Conservation (phyloP, 2,797 vertebrate species). For the Siniperca undulata region DNA sequence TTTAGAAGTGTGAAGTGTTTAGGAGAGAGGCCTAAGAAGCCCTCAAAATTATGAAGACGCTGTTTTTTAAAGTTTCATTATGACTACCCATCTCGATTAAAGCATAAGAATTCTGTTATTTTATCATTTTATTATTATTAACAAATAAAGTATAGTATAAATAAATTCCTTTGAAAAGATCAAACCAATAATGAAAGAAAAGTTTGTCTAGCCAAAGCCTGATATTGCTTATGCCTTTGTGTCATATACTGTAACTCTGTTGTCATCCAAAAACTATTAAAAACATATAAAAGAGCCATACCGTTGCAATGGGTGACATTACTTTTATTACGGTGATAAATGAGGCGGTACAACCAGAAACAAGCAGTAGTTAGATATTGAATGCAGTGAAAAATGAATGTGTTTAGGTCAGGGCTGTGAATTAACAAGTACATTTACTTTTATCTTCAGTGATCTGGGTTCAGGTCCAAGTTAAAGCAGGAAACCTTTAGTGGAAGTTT, state of each 20-base stretch:
- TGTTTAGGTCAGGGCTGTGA: neutral
- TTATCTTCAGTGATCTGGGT: neutral
- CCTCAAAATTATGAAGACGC: too few species aligned
- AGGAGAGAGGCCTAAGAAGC: too few species aligned
- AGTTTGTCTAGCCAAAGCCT: neutral
- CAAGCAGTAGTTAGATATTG: neutral
- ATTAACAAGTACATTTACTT: slow-evolving; percentile 1
- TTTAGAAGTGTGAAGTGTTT: neutral
- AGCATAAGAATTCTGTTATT: neutral
- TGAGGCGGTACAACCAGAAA: neutral
- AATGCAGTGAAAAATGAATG: neutral
- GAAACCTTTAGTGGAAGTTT: neutral
- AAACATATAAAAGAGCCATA: neutral
- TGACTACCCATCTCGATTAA: neutral
- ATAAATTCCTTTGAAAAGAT: neutral
- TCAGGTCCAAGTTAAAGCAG: neutral
- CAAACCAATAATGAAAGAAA: neutral
- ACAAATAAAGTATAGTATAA: neutral
- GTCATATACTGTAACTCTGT: neutral
- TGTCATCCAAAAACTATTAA: slow-evolving; percentile 1
- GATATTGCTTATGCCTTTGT: slow-evolving; percentile 6
- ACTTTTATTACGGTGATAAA: slow-evolving; percentile 37
- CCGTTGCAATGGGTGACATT: neutral
- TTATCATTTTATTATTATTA: neutral
- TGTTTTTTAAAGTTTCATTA: neutral